Base-by-base conservation (phyloP, 1,140 invertebrate species). In the Trichomalopsis sarcophagae region DNA sequence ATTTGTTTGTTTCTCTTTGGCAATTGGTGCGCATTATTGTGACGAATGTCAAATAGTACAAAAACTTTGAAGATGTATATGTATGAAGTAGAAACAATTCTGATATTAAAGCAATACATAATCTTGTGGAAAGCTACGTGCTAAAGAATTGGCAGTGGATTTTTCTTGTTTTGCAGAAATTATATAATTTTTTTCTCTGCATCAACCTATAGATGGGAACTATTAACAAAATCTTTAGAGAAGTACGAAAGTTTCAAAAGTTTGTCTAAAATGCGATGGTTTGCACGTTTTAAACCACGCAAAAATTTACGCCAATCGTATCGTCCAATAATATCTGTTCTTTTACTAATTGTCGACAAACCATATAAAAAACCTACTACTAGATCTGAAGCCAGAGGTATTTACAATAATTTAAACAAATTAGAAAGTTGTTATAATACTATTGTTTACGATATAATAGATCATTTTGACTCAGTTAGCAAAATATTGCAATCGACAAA, bases 201-300 rank as follows among this genome's bases (percentile, higher is more conserved):
- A 10, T 89, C 87, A 17, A 89, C 88, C 33, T 69, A 86, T 62
- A 84, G 88, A 23, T 90, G 87, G 89, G 55, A 88, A 75, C 82
- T 87, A 87, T 66, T 89, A 14, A 74, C 87, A 83, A 55, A 44
- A 33, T 68, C 30, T 23, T 75, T 82, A 76, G 84, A 84, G 30
- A 84, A 86, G 80, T 81, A 71, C 14, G 40, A 21, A 3, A 85
- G 84, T 11, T 84, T 84, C 14, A 86, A 84, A 80, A 84, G 79
- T 23, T 44, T 86, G 2, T 87, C 80, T 75, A 36, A 5, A 55
- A 87, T 76, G 17, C 33, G 85, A 30, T 86, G 85, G 82, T 84
- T 82, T n/a, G 82, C 84, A 6, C 73, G 75, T 82, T 44, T 82
- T 76, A 81, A 82, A 55, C 86, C 86, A 73, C 81, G 81, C n/a